These are phyloP conservation scores for Streptopelia turtur DNA, from an alignment of 2,797 vertebrate genomes.

Conservation along the genomic window DNA sequence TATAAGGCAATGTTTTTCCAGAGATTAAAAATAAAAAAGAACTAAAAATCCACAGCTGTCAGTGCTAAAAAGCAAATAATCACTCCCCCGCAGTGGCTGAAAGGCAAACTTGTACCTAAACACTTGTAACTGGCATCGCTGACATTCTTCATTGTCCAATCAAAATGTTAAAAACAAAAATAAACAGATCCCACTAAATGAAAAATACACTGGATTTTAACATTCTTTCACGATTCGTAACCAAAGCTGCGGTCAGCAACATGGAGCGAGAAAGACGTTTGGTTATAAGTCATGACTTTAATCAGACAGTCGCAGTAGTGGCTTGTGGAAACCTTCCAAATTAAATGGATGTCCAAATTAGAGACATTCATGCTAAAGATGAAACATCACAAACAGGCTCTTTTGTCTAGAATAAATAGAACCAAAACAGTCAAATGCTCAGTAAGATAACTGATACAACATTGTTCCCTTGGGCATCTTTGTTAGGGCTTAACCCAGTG, in stretches of 20 bases:
- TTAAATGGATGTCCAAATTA: constrained; percentile 30
- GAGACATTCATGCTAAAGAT: constrained; percentile 19
- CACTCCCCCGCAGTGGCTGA: background rate
- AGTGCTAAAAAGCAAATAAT: constrained; percentile 32
- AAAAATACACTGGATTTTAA: constrained; percentile 31
- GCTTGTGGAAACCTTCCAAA: background rate
- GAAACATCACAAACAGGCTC: background rate
- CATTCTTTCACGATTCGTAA: constrained; percentile 54
- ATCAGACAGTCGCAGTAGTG: background rate
- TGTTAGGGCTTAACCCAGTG: background rate
- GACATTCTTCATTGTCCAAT: constrained; percentile 1
- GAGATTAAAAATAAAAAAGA: background rate
- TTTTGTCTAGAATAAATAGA: constrained; percentile 48
- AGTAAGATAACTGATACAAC: constrained; percentile 35
- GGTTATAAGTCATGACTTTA: constrained; percentile 25
- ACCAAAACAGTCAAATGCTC: background rate
- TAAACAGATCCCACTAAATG: background rate
- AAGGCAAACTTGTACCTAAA: constrained; percentile 42
- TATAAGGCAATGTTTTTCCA: background rate
- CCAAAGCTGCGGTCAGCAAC: background rate
- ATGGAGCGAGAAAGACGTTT: background rate
- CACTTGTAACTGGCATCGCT: background rate
- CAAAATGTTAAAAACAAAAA: constrained; percentile 35
- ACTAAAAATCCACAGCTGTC: background rate
- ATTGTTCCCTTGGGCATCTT: background rate